Evolutionary conservation across 2,888 invertebrate genomes (phyloP).

Genomic region (Drosophila falleni): DNA sequence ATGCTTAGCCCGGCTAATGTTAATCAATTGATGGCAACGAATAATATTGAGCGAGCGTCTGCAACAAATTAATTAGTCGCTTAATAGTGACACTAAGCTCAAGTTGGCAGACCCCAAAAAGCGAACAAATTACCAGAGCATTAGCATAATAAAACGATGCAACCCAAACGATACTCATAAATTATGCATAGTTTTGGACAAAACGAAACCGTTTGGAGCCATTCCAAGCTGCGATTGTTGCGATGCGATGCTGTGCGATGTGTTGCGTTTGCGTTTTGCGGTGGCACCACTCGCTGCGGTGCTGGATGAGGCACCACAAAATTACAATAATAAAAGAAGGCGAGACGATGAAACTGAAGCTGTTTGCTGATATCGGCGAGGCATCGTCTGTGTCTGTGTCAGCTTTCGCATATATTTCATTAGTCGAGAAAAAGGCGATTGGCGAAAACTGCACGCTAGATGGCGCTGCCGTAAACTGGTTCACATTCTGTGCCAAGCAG

Average conservation of each 20-base stretch:
- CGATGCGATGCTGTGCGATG: neutral
- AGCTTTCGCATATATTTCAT: constrained; percentile 78
- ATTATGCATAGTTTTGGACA: constrained; percentile 74
- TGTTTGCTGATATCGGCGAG: constrained; percentile 61
- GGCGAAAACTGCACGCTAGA: constrained; percentile 69
- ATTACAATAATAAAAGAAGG: constrained; percentile 73
- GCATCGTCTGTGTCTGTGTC: constrained; percentile 37
- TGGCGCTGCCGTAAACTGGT: constrained; percentile 66
- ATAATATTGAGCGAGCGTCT: constrained; percentile 37
- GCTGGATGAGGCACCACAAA: constrained; percentile 26
- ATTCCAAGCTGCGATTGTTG: constrained; percentile 18
- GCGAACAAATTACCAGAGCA: constrained; percentile 71
- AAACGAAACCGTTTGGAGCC: constrained; percentile 68
- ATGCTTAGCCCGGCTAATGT: constrained; percentile 61
- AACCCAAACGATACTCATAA: constrained; percentile 73
- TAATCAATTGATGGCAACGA: constrained; percentile 66
- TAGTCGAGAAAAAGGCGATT: constrained; percentile 68
- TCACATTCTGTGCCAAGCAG: constrained; percentile 55
- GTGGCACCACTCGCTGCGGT: neutral
- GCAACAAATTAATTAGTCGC: constrained; percentile 80
- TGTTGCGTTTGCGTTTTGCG: neutral
- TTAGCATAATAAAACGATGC: constrained; percentile 80
- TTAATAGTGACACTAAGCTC: constrained; percentile 80
- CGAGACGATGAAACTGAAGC: constrained; percentile 58
- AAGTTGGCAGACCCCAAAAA: constrained; percentile 63